Base-by-base conservation (phyloP, 37 sponge, comb jelly and placozoan species). In the Axinella damicornis region DNA sequence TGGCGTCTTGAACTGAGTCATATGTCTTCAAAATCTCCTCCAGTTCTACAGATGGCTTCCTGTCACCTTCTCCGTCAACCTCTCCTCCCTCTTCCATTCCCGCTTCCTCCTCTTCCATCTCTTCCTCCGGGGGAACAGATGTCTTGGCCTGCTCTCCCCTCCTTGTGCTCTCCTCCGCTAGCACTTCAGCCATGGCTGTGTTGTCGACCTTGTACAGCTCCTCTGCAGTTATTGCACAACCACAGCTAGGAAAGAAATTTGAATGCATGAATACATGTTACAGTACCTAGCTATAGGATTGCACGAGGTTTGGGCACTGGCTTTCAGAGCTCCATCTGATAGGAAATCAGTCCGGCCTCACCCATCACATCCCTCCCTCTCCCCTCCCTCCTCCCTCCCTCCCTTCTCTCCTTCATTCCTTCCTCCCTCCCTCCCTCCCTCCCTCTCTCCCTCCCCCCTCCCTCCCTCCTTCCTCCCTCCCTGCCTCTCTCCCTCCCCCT, bases 121-220 rank as follows among this genome's bases (percentile, higher is more conserved):
- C 1, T 20, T 15, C 54, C 22, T 38, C 52, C 5, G 16, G 40
- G 9, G 46, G 9, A 46, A 9, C 46, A 46, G 46, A 46, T 46
- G 46, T 4, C 46, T 46, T 46, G 20, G 27, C 37, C 17, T 16
- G 20, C 12, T 1, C 33, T 2, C 35, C 28, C 53, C n/a, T n/a
- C 28, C 28, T 33, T 33, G 33, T n/a, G 1, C 4, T 2, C 2
- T 74, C 75, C 57, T 21, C 22, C 32, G 65, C 63, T 19, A 91
- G 24, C 19, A 91, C 67, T 0, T 91, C 91, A 2, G 86, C 81
- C 59, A 91, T 70, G 46, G 77, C 91, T 31, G 91, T 91, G 71
- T 85, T 91, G 82, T 91, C 91, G 56, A 91, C 68, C 81, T 91
- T 91, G 69, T 85, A 91, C n/a, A 65, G 75, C 62, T 91, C 91